phyloP scores from a whole-genome alignment of 2,797 vertebrate genomes.

The Hipposideros larvatus region DNA sequence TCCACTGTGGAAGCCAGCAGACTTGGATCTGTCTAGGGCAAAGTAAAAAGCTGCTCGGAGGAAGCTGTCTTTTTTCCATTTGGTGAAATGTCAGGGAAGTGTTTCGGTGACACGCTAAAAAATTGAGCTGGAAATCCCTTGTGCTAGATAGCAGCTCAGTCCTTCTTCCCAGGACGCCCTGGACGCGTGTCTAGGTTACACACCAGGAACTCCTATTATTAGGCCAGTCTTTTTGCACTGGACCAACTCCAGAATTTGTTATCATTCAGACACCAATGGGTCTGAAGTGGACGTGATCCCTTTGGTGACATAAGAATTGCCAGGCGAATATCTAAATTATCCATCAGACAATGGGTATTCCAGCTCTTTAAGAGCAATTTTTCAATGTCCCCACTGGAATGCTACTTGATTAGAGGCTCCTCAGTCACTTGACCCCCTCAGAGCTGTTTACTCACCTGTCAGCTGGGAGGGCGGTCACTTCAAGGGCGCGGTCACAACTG shows the following conservation, averaged over 20 bases:
- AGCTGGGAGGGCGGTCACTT: neutral
- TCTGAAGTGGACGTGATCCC: too few species aligned
- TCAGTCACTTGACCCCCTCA: accelerated
- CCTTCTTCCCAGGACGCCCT: neutral
- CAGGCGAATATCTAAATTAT: neutral
- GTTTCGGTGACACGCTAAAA: neutral
- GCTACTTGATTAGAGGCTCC: neutral
- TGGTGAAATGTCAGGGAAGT: slow-evolving; percentile 24
- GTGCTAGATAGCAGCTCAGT: accelerated
- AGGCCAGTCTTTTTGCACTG: too few species aligned
- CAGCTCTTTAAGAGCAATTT: neutral
- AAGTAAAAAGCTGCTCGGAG: slow-evolving; percentile 71
- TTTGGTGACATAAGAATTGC: neutral
- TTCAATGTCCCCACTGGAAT: neutral
- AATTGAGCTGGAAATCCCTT: neutral
- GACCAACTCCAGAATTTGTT: neutral
- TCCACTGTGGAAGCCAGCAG: neutral
- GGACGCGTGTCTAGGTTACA: neutral
- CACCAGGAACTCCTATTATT: accelerated
- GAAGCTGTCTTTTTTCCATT: slow-evolving; percentile 19
- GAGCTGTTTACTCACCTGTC: neutral
- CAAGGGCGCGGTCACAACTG: accelerated
- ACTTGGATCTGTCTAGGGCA: neutral
- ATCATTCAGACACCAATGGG: too few species aligned
- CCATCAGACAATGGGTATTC: neutral